phyloP scores from a whole-genome alignment of 2,113 vertebrate species.

The Sorex araneus region DNA sequence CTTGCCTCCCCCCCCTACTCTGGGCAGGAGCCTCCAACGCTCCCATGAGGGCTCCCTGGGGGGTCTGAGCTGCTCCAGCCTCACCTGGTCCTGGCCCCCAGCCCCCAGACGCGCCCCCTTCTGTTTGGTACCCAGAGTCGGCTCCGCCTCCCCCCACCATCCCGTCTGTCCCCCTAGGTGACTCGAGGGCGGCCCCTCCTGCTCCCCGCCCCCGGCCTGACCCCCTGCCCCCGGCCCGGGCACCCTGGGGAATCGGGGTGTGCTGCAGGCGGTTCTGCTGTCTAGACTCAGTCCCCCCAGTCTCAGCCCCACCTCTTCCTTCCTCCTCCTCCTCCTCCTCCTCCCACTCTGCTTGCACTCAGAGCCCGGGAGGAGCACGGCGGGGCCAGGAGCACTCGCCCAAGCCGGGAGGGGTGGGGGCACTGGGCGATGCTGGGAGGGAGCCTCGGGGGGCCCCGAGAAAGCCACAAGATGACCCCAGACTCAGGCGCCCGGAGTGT shows the following conservation, averaged over 20 bases:
- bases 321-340: conserved; percentile 12
- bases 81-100: background rate
- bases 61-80: no score
- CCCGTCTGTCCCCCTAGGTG: background rate
- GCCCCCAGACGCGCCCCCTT: no score
- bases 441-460: background rate
- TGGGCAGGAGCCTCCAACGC: no score
- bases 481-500: conserved; percentile 29
- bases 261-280: background rate
- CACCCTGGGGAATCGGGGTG: background rate
- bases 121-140: background rate
- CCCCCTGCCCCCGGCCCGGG: background rate
- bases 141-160: background rate
- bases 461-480: conserved; percentile 39
- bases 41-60: accelerated
- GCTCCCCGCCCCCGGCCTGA: background rate
- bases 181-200: background rate
- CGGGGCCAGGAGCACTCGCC: background rate
- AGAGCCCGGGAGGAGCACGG: background rate
- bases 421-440: background rate
- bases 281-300: background rate
- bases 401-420: background rate
- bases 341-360: background rate
- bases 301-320: conserved; percentile 37
- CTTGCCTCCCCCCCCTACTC: no score